Evolutionary conservation across 2,888 invertebrate species (phyloP).

Genomic region (Uloborus plumipes): DNA sequence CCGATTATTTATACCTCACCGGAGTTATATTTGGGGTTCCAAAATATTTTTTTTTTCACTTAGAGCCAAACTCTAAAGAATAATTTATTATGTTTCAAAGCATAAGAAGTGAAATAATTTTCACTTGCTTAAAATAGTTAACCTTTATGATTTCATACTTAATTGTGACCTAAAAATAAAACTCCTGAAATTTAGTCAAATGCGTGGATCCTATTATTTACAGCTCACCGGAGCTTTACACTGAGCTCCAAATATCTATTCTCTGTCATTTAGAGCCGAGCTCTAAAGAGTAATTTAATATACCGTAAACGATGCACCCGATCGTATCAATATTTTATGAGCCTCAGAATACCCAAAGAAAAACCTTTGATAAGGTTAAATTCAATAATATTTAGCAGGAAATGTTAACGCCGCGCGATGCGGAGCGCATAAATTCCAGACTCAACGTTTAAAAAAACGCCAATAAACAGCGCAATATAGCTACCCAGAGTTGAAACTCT

Average conservation of each 20-base stretch:
- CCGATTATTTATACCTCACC: conserved; percentile 24
- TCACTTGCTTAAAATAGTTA: neutral
- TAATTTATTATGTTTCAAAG: conserved; percentile 39
- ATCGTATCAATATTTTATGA: conserved; percentile 51
- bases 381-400: conserved; percentile 56
- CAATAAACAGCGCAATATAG: conserved; percentile 38
- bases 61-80: conserved; percentile 30
- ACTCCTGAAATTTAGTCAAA: neutral
- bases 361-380: conserved; percentile 51
- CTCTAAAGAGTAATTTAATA: conserved; percentile 58
- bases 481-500: conserved; percentile 14
- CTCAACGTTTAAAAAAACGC: conserved; percentile 26
- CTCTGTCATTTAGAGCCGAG: conserved; percentile 24
- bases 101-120: too few species aligned
- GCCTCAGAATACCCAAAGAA: conserved; percentile 24
- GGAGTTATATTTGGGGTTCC: conserved; percentile 1
- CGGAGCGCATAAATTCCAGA: conserved; percentile 25
- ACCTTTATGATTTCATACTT: neutral
- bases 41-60: conserved; percentile 17
- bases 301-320: conserved; percentile 38
- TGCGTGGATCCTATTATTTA: conserved; percentile 4
- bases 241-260: conserved; percentile 2
- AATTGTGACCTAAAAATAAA: conserved; percentile 10
- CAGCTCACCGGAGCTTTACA: conserved; percentile 17
- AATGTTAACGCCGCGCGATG: conserved; percentile 39